These are phyloP conservation scores for Brachypteracias leptosomus DNA, from an alignment of 2,113 vertebrate genomes.

Conservation along the genomic window DNA sequence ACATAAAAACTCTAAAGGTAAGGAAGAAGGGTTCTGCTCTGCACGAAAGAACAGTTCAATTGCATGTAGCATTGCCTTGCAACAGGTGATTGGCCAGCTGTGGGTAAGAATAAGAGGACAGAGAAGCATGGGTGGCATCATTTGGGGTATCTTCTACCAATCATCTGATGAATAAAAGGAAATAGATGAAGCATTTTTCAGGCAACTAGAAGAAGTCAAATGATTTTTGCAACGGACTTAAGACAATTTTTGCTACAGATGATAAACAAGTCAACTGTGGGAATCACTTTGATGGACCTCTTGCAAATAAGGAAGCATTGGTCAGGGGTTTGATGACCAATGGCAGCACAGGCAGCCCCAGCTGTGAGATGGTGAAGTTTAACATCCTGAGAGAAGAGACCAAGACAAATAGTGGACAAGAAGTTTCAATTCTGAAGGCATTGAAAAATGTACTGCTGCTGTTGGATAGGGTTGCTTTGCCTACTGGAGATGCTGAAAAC, in stretches of 20 bases:
- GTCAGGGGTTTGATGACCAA: not conserved
- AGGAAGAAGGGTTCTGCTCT: not conserved
- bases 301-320: not conserved
- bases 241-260: not conserved
- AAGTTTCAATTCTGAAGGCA: not conserved
- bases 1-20: not conserved
- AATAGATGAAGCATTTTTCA: not conserved
- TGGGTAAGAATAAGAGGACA: not conserved
- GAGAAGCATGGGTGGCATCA: not conserved
- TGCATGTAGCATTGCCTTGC: not conserved
- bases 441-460: not conserved
- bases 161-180: not conserved
- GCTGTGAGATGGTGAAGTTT: not conserved
- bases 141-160: not conserved
- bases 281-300: not conserved
- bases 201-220: not conserved
- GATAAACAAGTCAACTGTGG: not conserved
- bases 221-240: not conserved
- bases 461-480: not conserved
- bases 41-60: not conserved
- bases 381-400: not conserved
- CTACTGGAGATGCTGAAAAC: not conserved
- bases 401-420: rapidly evolving
- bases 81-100: not conserved
- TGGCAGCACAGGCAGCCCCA: not conserved